phyloP scores from a whole-genome alignment of 1,140 invertebrate species.

The Eupristina koningsbergeri region DNA sequence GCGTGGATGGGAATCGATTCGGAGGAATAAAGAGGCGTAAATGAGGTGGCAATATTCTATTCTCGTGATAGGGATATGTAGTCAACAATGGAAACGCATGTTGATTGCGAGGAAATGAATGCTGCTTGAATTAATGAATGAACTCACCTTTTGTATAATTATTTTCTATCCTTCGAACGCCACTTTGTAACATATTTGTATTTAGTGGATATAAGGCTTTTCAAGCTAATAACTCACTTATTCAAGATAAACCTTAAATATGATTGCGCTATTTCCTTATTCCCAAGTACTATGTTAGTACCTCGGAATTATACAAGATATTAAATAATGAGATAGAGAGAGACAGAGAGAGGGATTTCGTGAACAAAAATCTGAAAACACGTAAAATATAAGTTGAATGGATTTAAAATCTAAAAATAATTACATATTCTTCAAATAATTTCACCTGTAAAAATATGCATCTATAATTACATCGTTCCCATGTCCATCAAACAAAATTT shows the following conservation, averaged over 20 bases:
- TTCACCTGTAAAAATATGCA: not conserved
- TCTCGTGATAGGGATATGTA: not conserved
- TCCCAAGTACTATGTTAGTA: not conserved
- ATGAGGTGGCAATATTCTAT: not conserved
- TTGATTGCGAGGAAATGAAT: not conserved
- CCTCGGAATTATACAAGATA: not conserved
- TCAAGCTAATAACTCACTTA: not conserved
- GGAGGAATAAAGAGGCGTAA: constrained; percentile 22
- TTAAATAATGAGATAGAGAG: constrained; percentile 8
- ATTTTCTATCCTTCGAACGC: not conserved
- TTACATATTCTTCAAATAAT: constrained; percentile 15
- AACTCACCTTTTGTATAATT: not conserved
- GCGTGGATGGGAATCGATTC: not conserved
- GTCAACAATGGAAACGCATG: not conserved
- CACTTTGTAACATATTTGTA: not conserved
- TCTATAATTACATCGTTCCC: constrained; percentile 26
- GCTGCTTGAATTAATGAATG: not conserved
- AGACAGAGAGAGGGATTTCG: no score
- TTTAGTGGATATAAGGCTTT: not conserved
- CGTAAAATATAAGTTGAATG: not conserved
- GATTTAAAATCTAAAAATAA: not conserved
- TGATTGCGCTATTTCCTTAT: not conserved
- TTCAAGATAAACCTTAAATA: not conserved
- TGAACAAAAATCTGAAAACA: not conserved
- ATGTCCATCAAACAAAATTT: constrained; percentile 30